Percentiles rank a stretch among this genome's conserved stretches.
Conservation (phyloP, 2,797 vertebrate species). For the Ficedula albicollis region DNA sequence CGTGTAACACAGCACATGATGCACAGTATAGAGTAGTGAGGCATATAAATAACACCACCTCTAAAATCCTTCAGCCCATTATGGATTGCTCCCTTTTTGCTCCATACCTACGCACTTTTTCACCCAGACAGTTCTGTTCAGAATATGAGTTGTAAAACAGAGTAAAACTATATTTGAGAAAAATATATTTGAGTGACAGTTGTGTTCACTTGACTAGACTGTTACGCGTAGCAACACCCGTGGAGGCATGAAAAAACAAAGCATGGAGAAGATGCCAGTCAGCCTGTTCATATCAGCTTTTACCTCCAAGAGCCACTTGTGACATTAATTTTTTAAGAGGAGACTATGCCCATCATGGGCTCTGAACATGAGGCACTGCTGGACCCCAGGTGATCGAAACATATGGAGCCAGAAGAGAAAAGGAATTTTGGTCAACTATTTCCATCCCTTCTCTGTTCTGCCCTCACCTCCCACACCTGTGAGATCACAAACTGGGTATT, state of each 20-base stretch:
- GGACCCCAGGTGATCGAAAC: neutral
- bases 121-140: neutral
- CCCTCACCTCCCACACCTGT: no score
- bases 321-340: neutral
- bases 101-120: neutral
- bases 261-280: neutral
- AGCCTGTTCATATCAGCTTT: neutral
- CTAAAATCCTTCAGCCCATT: neutral
- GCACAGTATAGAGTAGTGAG: neutral
- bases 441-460: neutral
- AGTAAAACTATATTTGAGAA: neutral
- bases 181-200: neutral
- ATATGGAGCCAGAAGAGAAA: neutral
- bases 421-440: neutral
- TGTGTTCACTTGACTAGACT: neutral
- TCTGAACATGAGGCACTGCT: neutral
- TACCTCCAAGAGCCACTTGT: neutral
- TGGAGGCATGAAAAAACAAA: neutral
- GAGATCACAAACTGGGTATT: neutral
- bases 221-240: neutral
- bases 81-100: neutral
- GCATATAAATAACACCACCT: neutral
- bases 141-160: neutral
- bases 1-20: rapidly evolving
- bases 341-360: neutral